These are phyloP conservation scores for Cheirogaleus major DNA, from an alignment of 2,797 vertebrate genomes.

Conservation along the genomic window DNA sequence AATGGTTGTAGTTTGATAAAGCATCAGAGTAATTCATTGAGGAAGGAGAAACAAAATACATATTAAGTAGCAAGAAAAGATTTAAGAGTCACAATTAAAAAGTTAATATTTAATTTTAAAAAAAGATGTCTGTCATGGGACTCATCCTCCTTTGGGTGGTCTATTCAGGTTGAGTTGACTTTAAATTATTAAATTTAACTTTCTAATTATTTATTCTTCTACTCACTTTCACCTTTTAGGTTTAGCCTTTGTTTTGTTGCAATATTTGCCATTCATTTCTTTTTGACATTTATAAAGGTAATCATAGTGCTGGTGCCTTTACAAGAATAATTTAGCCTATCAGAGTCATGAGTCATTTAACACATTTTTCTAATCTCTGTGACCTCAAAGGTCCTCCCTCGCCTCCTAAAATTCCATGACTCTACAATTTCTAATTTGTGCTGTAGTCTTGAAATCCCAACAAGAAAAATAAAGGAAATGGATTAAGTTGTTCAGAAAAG, in stretches of 20 bases:
- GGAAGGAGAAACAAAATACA: background rate
- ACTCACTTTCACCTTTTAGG: background rate
- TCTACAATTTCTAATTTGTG: background rate
- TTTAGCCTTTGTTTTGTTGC: background rate
- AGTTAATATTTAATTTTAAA: background rate
- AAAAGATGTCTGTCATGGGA: background rate
- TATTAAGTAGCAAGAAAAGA: background rate
- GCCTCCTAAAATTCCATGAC: background rate
- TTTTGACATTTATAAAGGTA: background rate
- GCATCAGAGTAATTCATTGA: background rate
- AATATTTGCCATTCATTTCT: background rate
- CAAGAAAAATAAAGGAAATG: conserved; percentile 27
- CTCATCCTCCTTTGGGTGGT: background rate
- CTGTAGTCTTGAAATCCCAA: background rate
- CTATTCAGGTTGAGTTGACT: background rate
- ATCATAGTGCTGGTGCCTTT: background rate
- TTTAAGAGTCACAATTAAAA: background rate
- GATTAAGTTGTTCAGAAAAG: conserved; percentile 41
- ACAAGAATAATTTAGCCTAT: background rate
- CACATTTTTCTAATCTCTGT: background rate
- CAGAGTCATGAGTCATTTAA: background rate
- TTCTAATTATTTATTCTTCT: background rate
- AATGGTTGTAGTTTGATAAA: background rate
- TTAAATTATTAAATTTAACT: background rate
- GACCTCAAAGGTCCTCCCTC: background rate